Base-by-base conservation (phyloP, 2,797 vertebrate genomes). In the Protosalanx chinensis region DNA sequence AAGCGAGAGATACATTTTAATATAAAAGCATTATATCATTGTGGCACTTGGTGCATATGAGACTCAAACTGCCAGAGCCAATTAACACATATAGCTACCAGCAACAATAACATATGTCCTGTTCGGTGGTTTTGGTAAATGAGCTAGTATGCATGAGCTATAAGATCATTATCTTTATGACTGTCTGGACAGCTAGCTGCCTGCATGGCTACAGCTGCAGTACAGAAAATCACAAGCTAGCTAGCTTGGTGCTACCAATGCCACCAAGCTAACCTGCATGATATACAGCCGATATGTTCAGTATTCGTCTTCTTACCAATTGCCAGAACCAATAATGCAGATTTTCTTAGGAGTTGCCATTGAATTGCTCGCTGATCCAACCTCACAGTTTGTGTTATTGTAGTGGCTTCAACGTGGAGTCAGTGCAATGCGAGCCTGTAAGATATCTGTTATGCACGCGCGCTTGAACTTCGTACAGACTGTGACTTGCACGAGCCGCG, bases 251-350 rank as follows among this genome's bases (percentile, higher is more conserved):
- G 20, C 20, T 61, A 27, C 4, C 20, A 23, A 61, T 20, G 3
- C 20, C 58, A 5, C 30, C 23, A 30, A 59, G 18, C 12, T 8
- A 37, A 5, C 18, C 29, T 15, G 51, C 33, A 60, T 29, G 32
- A 58, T 18, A 68, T 46, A 2, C 5, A 37, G 53, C 10, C 29
- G 1, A n/a, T 58, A 68, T 33, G 32, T 12, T 23, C 37, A 12
- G 37, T 12, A 68, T 41, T 1, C 1, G 8, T 35, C 33, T 37
- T 78, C 84, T 94, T 90, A 93, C 96, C 97, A 98, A 88, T 98
- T 98, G 73, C 97, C 97, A 0, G 97, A 98, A 84, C 97, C 97
- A 72, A 98, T 89, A 84, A 98, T 85, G 91, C 97, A 98, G 76
- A 98, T 94, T 85, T 93, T 97, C 88, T 92, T 93, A 23, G 88